phyloP scores from a whole-genome alignment of 2,888 invertebrate species.

The Campopleginae sp. region DNA sequence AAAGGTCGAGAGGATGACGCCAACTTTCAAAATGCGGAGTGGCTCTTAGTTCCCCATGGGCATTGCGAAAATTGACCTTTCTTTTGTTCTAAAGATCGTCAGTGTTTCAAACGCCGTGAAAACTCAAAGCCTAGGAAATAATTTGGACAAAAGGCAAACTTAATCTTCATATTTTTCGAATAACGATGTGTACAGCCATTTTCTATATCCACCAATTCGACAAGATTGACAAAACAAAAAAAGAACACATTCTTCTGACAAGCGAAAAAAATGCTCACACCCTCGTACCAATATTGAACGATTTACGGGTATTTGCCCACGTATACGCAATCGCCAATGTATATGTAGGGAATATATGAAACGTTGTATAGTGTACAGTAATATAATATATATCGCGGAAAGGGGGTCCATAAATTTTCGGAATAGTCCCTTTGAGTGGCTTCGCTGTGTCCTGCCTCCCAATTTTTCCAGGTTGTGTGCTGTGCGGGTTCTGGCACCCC shows the following conservation, averaged over 20 bases:
- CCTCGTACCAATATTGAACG: constrained; percentile 53
- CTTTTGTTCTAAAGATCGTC: background rate
- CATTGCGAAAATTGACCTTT: background rate
- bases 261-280: constrained; percentile 21
- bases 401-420: constrained; percentile 68
- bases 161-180: constrained; percentile 10
- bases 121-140: background rate
- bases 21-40: background rate
- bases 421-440: constrained; percentile 60
- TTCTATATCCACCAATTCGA: constrained; percentile 5
- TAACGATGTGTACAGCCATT: constrained; percentile 13
- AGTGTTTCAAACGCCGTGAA: background rate
- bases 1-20: background rate
- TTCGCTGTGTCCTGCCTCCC: constrained; percentile 52
- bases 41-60: background rate
- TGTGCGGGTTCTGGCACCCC: constrained; percentile 53
- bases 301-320: constrained; percentile 34
- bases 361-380: constrained; percentile 3
- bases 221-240: constrained; percentile 25
- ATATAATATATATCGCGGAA: constrained; percentile 42
- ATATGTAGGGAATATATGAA: background rate
- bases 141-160: background rate
- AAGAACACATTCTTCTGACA: constrained; percentile 33
- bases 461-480: constrained; percentile 65
- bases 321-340: background rate